Evolutionary conservation across 1,140 invertebrate species (phyloP), one percentile per base, ranked within the genome.

Genomic region (Scaptomyza pallida): DNA sequence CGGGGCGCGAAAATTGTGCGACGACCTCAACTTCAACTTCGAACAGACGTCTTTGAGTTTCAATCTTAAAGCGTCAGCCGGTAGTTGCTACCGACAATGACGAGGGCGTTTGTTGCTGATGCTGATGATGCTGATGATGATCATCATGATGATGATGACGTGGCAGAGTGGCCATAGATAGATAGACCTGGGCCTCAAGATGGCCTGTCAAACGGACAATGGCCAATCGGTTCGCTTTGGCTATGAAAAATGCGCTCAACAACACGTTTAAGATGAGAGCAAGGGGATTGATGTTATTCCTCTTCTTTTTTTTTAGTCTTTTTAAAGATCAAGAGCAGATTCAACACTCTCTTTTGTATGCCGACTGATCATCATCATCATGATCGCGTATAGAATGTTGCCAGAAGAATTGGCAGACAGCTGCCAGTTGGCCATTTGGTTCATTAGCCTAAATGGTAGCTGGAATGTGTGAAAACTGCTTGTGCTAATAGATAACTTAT

Each of bases 31-130:
- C 21, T 6, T 12, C 33, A 9, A 55, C 30, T 37, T 37, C 50
- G 3, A 52, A 37, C 19, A 55, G 21, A 55, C n/a, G n/a, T n/a
- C 15, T 47, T 26, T 26, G 23, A 26, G 6, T 15, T 35, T n/a
- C 45, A 55, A 37, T 26, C 45, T 47, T 37, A 40, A 65, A 37
- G 70, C 68, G 59, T 62, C 75, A 64, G 75, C 65, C 78, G 78
- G 78, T 81, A 86, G 82, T 86, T 77, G 81, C 81, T 86, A 86
- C 81, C 78, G 81, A 81, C 64, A 67, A 85, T 85, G 80, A 85
- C 80, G 71, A 72, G 48, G 48, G 63, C 63, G 48, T 72, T 72
- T 72, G 52, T 19, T n/a, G 16, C 35, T 10, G 9, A 21, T 21
- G n/a, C n/a, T 48, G 16, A 17, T 30, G 51, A 48, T 26, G 33